These are phyloP conservation scores for Forbesichthys agassizii DNA, from an alignment of 2,113 vertebrate genomes.

Conservation along the genomic window DNA sequence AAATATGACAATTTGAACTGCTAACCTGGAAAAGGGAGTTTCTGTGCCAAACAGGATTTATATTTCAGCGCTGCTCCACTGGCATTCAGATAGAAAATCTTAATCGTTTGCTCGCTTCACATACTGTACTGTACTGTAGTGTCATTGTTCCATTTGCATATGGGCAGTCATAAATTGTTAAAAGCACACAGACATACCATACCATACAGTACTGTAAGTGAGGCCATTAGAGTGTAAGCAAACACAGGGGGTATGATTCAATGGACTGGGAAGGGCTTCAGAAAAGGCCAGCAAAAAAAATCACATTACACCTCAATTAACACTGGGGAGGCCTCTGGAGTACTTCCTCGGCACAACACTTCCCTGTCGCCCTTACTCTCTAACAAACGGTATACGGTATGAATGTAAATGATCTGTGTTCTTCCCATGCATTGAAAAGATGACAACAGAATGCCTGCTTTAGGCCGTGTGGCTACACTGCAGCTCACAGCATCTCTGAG, in stretches of 20 bases:
- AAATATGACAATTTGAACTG: conserved; percentile 1
- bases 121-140: conserved; percentile 30
- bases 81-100: neutral
- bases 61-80: conserved; percentile 18
- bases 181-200: conserved; percentile 49
- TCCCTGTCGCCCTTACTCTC: conserved; percentile 5
- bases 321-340: conserved; percentile 51
- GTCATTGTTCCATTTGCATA: conserved; percentile 55
- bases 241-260: conserved; percentile 57
- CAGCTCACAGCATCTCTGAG: conserved; percentile 29
- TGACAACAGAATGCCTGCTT: conserved; percentile 2
- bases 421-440: conserved; percentile 8
- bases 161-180: conserved; percentile 36
- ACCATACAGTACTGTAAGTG: neutral
- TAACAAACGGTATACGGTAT: conserved; percentile 23
- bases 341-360: conserved; percentile 32
- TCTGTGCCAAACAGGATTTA: conserved; percentile 14
- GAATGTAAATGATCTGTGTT: conserved; percentile 25
- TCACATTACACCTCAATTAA: conserved; percentile 71
- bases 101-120: too few species aligned
- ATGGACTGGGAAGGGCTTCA: conserved; percentile 54
- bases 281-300: conserved; percentile 66
- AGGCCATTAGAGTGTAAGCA: conserved; percentile 58
- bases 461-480: conserved; percentile 18
- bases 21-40: neutral